These are phyloP conservation scores for Scaptomyza pallida DNA, from an alignment of 1,140 invertebrate species.

Conservation along the genomic window DNA sequence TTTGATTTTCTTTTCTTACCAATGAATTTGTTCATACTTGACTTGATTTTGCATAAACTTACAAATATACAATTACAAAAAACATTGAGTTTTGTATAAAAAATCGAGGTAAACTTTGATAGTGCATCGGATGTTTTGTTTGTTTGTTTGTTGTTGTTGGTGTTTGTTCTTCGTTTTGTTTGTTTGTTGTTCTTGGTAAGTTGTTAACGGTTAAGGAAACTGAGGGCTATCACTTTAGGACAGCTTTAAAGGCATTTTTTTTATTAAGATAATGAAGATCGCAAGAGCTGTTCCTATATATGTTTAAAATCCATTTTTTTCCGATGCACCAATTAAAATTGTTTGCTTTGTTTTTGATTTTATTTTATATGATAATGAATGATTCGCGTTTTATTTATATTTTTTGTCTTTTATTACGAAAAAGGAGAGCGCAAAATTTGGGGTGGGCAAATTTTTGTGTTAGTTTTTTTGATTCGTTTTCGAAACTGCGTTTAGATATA, in stretches of 20 bases:
- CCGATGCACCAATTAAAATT: slow-evolving; percentile 48
- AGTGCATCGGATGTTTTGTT: slow-evolving; percentile 63
- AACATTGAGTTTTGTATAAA: slow-evolving; percentile 71
- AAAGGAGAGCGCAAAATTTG: slow-evolving; percentile 28
- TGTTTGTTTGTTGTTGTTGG: slow-evolving; percentile 25
- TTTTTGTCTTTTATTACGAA: slow-evolving; percentile 56
- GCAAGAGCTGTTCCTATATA: not conserved
- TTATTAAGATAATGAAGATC: not conserved
- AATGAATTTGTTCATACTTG: slow-evolving; percentile 28
- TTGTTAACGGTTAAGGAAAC: slow-evolving; percentile 22
- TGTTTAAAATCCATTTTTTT: slow-evolving; percentile 10
- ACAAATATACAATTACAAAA: slow-evolving; percentile 74
- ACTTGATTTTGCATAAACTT: slow-evolving; percentile 55
- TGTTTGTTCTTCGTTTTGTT: not conserved
- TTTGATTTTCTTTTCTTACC: slow-evolving; percentile 14
- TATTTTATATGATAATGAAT: slow-evolving; percentile 1
- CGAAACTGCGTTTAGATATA: slow-evolving; percentile 15
- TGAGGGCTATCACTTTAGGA: slow-evolving; percentile 11
- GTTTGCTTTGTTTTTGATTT: slow-evolving; percentile 4
- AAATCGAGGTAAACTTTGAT: slow-evolving; percentile 77
- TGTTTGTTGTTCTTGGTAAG: slow-evolving; percentile 1
- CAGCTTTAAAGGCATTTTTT: slow-evolving; percentile 35
- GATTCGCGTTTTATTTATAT: slow-evolving; percentile 28
- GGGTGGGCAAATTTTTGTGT: slow-evolving; percentile 34
- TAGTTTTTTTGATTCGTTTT: slow-evolving; percentile 27